phyloP scores from a whole-genome alignment of 2,113 vertebrate species.

The Pogona vitticeps region DNA sequence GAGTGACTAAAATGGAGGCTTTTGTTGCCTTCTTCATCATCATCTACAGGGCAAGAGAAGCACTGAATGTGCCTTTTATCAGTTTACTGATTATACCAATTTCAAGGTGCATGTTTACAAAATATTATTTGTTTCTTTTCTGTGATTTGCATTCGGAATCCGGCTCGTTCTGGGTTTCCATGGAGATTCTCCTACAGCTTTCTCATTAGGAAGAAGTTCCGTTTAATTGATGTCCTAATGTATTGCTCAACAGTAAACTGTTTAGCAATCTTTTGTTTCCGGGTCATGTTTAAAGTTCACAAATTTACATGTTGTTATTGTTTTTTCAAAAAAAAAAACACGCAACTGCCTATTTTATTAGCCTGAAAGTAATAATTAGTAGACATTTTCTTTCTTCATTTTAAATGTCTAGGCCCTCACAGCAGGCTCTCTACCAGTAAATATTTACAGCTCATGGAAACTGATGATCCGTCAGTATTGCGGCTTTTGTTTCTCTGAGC shows the following conservation, averaged over 20 bases:
- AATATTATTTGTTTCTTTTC: conserved; percentile 77
- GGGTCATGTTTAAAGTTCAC: conserved; percentile 92
- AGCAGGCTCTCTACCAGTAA: conserved; percentile 84
- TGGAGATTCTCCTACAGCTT: conserved; percentile 81
- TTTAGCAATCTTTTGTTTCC: conserved; percentile 96
- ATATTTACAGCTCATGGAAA: conserved; percentile 87
- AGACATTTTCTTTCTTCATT: conserved; percentile 89
- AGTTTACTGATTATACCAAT: conserved; percentile 73
- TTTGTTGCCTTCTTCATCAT: conserved; percentile 33
- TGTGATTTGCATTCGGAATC: conserved; percentile 76
- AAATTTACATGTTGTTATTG: conserved; percentile 84
- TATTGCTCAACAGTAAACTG: conserved; percentile 90
- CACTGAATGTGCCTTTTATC: conserved; percentile 63
- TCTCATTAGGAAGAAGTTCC: conserved; percentile 89
- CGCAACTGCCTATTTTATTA: conserved; percentile 78
- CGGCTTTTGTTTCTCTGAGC: conserved; percentile 70
- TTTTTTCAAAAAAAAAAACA: conserved; percentile 88
- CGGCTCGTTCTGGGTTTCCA: conserved; percentile 79
- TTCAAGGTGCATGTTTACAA: conserved; percentile 79
- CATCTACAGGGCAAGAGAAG: conserved; percentile 27
- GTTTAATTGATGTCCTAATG: conserved; percentile 99
- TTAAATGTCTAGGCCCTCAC: conserved; percentile 86
- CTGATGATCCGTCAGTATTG: conserved; percentile 72
- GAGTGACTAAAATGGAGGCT: conserved; percentile 38
- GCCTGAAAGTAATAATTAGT: conserved; percentile 91